Base-by-base conservation (phyloP, 2,113 vertebrate genomes). In the Paralichthys olivaceus region DNA sequence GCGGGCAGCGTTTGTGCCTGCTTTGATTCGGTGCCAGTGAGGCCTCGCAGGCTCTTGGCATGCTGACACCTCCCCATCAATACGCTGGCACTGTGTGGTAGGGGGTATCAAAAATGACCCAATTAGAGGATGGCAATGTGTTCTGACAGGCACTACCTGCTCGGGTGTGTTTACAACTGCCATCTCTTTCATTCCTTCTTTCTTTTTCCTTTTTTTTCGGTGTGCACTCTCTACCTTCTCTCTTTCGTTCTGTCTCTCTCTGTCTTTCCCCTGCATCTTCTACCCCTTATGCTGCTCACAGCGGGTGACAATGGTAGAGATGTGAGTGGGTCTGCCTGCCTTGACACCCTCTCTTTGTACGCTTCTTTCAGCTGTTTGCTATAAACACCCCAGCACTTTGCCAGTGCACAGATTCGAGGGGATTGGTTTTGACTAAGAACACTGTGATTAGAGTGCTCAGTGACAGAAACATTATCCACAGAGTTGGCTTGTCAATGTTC, bases 131-230 rank as follows among this genome's bases (percentile, higher is more conserved):
- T 84, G 86, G 87, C 84, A 89, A 93, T 91, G 88, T 89, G 78
- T 90, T 94, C 85, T 91, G 87, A 93, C 85, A 93, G 88, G 85
- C 85, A 93, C 81, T 94, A 94, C 93, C 94, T 94, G 92, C 92
- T 86, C 49, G 77, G 83, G 88, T 88, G 87, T 88, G 83, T 88
- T 89, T 89, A 77, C 83, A 83, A 83, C 65, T 54, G 79, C 67
- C 72, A 12, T 74, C 25, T 67, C 64, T 51, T 54, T 59, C 20
- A 56, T 17, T 54, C 12, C 60, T 28, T 29, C 59, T 75, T 40
- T 55, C 25, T 73, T 34, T 61, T 68, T 68, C 67, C 32, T 60
- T 64, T 59, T 40, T 11, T 68, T 53, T 34, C 1, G 58, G 43
- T 45, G 51, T 15, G 8, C 66, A 61, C 61, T 59, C 62, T 72